A percentile compares a stretch with the other conserved stretches of the same genome.
These are phyloP conservation scores for Ferrisia virgata DNA, from an alignment of 2,888 invertebrate species.

Conservation along the genomic window DNA sequence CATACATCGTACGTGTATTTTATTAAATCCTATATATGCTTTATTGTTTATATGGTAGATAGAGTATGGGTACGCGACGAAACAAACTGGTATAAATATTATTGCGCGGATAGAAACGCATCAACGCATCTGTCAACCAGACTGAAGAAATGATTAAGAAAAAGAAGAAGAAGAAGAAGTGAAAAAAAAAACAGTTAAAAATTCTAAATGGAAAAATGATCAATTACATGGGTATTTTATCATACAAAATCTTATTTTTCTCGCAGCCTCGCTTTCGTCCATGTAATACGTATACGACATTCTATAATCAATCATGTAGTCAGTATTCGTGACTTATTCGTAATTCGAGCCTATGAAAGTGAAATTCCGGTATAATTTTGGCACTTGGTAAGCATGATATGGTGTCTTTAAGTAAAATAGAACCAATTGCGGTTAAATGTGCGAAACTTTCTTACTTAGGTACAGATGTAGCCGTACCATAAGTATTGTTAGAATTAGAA, in stretches of 20 bases:
- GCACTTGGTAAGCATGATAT: background rate
- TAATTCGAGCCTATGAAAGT: background rate
- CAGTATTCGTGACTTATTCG: background rate
- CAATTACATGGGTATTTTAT: background rate
- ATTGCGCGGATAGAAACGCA: background rate
- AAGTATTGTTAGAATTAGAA: background rate
- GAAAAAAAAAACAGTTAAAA: background rate
- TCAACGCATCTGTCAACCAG: background rate
- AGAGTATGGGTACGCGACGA: background rate
- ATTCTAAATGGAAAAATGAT: background rate
- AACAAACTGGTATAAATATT: background rate
- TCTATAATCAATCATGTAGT: background rate
- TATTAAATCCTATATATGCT: background rate
- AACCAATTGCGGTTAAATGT: background rate
- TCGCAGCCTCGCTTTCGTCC: background rate
- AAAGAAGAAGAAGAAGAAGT: too few relatives aligned
- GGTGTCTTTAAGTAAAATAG: background rate
- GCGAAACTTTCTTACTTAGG: background rate
- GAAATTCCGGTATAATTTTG: background rate
- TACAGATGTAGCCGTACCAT: background rate
- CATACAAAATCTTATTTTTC: background rate
- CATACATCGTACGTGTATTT: background rate
- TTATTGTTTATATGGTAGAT: background rate
- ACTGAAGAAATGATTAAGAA: background rate
- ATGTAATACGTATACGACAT: background rate